Conservation (phyloP, 35 echinoderm and acorn worm genomes). For the Diadema setosum region DNA sequence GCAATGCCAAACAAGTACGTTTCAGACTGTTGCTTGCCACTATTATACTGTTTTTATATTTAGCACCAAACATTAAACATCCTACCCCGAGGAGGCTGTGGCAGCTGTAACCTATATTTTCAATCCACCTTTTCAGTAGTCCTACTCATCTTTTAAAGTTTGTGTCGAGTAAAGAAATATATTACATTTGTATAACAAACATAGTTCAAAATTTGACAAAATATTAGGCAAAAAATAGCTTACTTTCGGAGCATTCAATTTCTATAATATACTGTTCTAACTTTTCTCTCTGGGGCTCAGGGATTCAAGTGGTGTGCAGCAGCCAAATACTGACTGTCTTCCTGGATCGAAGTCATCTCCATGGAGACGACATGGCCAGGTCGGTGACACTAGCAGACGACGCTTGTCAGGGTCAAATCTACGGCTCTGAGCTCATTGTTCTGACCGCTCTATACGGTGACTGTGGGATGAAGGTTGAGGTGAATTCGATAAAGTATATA, state of each 20-base stretch:
- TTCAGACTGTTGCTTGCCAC: background rate
- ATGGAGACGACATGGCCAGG: background rate
- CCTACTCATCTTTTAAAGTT: background rate
- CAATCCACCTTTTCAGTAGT: no score
- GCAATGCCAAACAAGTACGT: background rate
- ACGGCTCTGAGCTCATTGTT: background rate
- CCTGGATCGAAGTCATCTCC: background rate
- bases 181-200: no score
- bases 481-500: no score
- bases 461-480: background rate
- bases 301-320: background rate
- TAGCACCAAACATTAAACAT: no score
- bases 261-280: no score
- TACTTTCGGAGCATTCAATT: no score
- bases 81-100: background rate
- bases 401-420: background rate
- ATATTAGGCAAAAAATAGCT: no score
- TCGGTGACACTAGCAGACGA: background rate
- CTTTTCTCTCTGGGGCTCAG: no score
- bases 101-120: background rate
- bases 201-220: no score
- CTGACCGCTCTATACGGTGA: background rate
- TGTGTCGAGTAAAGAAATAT: no score
- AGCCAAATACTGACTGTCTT: background rate
- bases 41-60: background rate